These are phyloP conservation scores for Chalcis sispes DNA, from an alignment of 2,888 invertebrate species.

Conservation along the genomic window DNA sequence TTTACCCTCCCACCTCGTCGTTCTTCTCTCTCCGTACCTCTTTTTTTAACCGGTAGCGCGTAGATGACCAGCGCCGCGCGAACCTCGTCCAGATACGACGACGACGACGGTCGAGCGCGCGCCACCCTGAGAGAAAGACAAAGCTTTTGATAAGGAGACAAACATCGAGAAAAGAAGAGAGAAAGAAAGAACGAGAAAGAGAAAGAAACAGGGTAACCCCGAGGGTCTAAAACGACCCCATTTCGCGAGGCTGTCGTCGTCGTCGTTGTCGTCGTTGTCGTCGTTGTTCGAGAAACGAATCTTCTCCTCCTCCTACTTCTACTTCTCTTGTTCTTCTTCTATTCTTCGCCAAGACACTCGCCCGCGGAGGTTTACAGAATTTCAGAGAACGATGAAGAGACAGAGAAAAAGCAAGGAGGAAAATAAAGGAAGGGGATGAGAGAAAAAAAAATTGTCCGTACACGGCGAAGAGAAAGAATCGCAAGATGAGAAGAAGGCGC, in stretches of 20 bases:
- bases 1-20: too few relatives aligned
- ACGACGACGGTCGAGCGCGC: background rate
- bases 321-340: slow-evolving; percentile 12
- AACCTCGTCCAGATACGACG: too few relatives aligned
- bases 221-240: slow-evolving; percentile 41
- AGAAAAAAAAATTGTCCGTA: too few relatives aligned
- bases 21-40: background rate
- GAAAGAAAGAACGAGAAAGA: background rate
- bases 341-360: slow-evolving; percentile 11
- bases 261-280: slow-evolving; percentile 2
- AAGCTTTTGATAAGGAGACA: slow-evolving; percentile 50
- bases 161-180: slow-evolving; percentile 17
- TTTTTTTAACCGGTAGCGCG: too few relatives aligned
- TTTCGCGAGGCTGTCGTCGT: slow-evolving; percentile 19
- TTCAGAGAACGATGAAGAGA: too few relatives aligned
- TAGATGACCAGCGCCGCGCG: too few relatives aligned
- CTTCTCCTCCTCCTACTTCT: slow-evolving; percentile 1
- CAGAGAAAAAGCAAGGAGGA: too few relatives aligned
- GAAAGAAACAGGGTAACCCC: background rate
- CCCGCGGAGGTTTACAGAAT: too few relatives aligned
- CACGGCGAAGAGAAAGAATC: background rate
- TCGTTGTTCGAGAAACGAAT: slow-evolving; percentile 11
- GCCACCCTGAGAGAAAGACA: slow-evolving; percentile 16
- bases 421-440: too few relatives aligned
- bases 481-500: background rate